These are phyloP conservation scores for Chiropotes sagulatus DNA, from an alignment of 2,797 vertebrate species.

Conservation along the genomic window DNA sequence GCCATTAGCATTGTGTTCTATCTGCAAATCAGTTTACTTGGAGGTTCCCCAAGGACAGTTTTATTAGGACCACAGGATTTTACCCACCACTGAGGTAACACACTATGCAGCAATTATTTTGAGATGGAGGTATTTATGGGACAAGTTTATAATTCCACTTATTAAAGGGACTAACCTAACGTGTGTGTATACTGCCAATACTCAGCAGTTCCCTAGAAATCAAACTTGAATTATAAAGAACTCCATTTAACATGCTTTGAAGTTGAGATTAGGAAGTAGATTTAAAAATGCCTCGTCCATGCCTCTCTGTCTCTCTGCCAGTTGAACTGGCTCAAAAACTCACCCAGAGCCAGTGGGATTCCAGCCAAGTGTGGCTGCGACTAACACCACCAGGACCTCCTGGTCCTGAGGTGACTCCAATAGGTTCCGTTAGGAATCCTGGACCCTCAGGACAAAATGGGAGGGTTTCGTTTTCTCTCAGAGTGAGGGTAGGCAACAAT, in stretches of 20 bases:
- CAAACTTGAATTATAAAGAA: constrained; percentile 37
- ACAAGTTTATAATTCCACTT: constrained; percentile 76
- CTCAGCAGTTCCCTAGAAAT: constrained; percentile 1
- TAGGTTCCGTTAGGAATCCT: background rate
- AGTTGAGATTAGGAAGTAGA: background rate
- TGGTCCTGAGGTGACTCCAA: constrained; percentile 1
- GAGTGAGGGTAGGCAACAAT: background rate
- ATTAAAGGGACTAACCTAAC: constrained; percentile 60
- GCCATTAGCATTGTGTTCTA: constrained; percentile 42
- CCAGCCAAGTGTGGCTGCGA: background rate
- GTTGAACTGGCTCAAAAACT: background rate
- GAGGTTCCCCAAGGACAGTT: constrained; percentile 62
- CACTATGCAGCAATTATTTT: constrained; percentile 77
- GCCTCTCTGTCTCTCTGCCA: background rate
- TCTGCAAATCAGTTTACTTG: background rate
- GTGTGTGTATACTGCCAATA: background rate
- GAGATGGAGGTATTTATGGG: constrained; percentile 65
- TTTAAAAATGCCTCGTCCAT: background rate
- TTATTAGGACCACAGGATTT: constrained; percentile 74
- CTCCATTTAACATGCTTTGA: background rate
- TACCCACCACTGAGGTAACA: constrained; percentile 74
- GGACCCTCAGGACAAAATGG: background rate
- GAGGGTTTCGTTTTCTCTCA: constrained; percentile 28
- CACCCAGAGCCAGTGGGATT: background rate
- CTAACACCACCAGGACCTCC: background rate